phyloP scores from a whole-genome alignment of 2,888 invertebrate genomes.

The Gerris lacustris region DNA sequence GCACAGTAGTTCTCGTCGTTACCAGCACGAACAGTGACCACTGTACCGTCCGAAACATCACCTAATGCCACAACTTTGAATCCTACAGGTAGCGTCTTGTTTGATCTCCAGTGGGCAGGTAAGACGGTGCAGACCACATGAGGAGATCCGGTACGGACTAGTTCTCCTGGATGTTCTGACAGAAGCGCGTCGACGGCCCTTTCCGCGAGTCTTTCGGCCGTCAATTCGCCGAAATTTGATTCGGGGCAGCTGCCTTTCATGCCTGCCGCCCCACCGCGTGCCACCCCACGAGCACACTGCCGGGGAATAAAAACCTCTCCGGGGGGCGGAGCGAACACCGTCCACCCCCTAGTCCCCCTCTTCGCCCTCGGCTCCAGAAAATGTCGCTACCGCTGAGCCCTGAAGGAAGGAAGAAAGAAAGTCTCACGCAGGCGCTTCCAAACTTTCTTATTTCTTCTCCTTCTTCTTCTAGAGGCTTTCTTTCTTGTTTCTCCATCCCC shows the following conservation, averaged over 20 bases:
- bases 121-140: constrained; percentile 78
- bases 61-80: constrained; percentile 90
- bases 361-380: constrained; percentile 17
- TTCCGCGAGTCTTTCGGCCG: constrained; percentile 71
- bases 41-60: constrained; percentile 85
- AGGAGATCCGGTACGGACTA: constrained; percentile 88
- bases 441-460: neutral
- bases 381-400: neutral
- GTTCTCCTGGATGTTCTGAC: constrained; percentile 82
- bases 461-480: neutral
- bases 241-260: constrained; percentile 20
- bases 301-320: constrained; percentile 10
- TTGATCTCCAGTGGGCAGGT: constrained; percentile 92
- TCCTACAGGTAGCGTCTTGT: constrained; percentile 89
- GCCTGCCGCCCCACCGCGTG: constrained; percentile 19
- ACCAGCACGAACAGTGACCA: constrained; percentile 85
- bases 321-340: constrained; percentile 25
- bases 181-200: constrained; percentile 70
- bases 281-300: constrained; percentile 22
- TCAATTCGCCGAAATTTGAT: constrained; percentile 45
- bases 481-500: neutral
- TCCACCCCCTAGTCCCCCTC: constrained; percentile 26
- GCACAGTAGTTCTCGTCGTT: constrained; percentile 96
- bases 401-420: constrained; percentile 1
- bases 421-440: neutral